Evolutionary conservation across 2,797 vertebrate genomes (phyloP).

Genomic region (Emys orbicularis): DNA sequence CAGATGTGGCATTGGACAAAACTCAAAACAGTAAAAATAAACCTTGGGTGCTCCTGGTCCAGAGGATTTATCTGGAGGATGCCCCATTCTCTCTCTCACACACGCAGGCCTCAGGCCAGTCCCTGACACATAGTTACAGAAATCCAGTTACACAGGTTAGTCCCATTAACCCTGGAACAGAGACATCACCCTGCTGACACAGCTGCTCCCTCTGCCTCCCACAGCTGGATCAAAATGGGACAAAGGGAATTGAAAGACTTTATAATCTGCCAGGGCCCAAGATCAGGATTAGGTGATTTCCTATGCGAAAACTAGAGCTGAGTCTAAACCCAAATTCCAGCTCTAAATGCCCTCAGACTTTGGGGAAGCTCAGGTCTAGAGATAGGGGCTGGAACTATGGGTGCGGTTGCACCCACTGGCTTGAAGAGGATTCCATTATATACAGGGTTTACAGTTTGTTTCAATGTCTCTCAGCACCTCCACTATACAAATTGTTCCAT

Average conservation of each 20-base stretch:
- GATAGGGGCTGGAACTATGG: too few relatives aligned
- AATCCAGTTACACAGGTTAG: fast-evolving
- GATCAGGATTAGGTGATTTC: neutral
- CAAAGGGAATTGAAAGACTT: neutral
- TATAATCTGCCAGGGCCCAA: neutral
- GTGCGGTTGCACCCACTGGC: too few relatives aligned
- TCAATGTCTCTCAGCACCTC: too few relatives aligned
- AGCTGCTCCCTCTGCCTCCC: neutral
- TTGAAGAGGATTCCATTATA: too few relatives aligned
- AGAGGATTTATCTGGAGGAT: neutral
- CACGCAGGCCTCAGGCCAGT: neutral
- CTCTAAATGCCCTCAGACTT: neutral
- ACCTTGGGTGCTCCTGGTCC: neutral
- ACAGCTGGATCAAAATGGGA: fast-evolving
- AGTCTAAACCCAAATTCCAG: fast-evolving
- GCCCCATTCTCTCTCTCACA: too few relatives aligned
- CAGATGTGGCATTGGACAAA: neutral
- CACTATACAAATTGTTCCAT: neutral
- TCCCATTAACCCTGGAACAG: fast-evolving
- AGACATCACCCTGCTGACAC: neutral
- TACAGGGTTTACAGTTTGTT: too few relatives aligned
- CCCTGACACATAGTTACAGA: fast-evolving
- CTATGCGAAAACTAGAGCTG: neutral
- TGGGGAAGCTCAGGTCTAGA: neutral
- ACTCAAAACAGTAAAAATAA: neutral